Evolutionary conservation across 64 coral and sea anemone genomes (phyloP).

Genomic region (Montipora capricornis): DNA sequence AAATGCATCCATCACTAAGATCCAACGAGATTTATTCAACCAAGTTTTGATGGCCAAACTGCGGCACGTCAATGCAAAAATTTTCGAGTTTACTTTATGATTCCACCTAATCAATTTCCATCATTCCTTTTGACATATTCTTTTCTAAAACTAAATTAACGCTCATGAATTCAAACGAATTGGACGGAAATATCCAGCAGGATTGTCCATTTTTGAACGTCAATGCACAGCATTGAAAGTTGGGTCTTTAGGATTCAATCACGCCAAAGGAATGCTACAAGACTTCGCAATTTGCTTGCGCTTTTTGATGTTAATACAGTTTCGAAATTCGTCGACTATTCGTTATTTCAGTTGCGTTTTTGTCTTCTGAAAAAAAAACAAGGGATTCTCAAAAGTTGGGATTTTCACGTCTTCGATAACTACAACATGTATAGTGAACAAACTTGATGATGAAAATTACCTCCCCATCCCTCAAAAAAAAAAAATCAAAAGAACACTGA

Average conservation of each 20-base stretch:
- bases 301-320: too few species aligned
- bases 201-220: too few species aligned
- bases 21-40: not conserved
- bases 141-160: not conserved
- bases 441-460: not conserved
- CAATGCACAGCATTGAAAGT: too few species aligned
- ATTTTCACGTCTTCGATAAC: not conserved
- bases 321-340: too few species aligned
- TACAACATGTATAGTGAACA: not conserved
- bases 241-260: too few species aligned
- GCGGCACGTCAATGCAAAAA: not conserved
- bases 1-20: not conserved
- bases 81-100: not conserved
- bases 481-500: too few species aligned
- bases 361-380: not conserved
- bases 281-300: not conserved
- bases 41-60: not conserved
- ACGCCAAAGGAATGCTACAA: not conserved
- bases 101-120: not conserved
- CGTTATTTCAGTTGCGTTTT: not conserved
- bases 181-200: not conserved
- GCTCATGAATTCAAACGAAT: not conserved
- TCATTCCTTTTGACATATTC: not conserved
- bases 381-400: not conserved
- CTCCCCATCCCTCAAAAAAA: too few species aligned